Evolutionary conservation across 2,797 vertebrate genomes (phyloP).

Genomic region (Chelon auratus): DNA sequence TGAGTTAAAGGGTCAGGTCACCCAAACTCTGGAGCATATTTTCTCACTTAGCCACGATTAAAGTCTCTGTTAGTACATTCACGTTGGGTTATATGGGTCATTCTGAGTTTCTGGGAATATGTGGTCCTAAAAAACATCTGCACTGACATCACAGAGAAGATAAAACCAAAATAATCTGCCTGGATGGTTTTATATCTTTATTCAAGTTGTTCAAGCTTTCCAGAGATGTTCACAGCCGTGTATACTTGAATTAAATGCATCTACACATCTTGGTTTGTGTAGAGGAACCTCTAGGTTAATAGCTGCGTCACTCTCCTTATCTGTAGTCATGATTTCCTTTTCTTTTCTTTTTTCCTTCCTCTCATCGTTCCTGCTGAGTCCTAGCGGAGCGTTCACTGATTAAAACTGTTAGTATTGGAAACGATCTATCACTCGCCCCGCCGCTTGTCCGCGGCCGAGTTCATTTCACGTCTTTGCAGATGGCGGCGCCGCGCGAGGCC

Average conservation of each 20-base stretch:
- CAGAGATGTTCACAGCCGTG: too few relatives aligned
- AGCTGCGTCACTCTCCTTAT: constrained; percentile 27
- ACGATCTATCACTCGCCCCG: constrained; percentile 62
- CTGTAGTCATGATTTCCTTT: constrained; percentile 33
- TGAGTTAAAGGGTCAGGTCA: not conserved
- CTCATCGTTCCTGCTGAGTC: constrained; percentile 40
- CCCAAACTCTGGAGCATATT: not conserved
- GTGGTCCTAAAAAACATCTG: not conserved
- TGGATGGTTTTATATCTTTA: not conserved
- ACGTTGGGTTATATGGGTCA: not conserved
- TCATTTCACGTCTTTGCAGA: constrained; percentile 54
- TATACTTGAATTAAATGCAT: not conserved
- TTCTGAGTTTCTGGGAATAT: not conserved
- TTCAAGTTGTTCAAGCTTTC: too few relatives aligned
- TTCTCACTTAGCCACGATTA: not conserved
- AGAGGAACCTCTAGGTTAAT: not conserved
- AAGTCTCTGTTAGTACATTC: not conserved
- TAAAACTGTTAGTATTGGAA: constrained; percentile 61
- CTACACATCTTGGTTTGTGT: not conserved
- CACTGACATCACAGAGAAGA: too few relatives aligned
- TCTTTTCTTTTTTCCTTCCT: not conserved
- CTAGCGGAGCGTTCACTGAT: constrained; percentile 49
- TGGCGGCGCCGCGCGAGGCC: constrained; percentile 47
- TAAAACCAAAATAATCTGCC: too few relatives aligned
- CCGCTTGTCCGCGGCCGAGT: constrained; percentile 49